Evolutionary conservation across 2,113 vertebrate species (phyloP).

Genomic region (Stigmatopora nigra): DNA sequence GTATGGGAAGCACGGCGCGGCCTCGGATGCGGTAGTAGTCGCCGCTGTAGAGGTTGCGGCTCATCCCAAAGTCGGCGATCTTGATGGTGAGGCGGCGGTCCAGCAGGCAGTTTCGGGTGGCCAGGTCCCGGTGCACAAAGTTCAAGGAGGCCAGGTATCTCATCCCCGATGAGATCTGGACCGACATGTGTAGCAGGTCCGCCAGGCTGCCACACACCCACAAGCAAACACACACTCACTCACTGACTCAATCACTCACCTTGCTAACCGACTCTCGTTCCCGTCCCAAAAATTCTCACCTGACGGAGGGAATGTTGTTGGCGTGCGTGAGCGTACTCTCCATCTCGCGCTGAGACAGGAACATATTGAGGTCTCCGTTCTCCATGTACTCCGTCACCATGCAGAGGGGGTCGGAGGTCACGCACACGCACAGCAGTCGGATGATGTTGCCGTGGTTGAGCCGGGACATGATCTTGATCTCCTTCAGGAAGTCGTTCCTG

Average conservation of each 20-base stretch:
- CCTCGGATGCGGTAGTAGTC: slow-evolving; percentile 85
- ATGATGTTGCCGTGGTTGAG: slow-evolving; percentile 82
- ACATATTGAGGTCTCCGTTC: slow-evolving; percentile 74
- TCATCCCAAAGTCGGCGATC: slow-evolving; percentile 83
- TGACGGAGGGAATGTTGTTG: slow-evolving; percentile 65
- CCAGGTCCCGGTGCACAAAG: slow-evolving; percentile 79
- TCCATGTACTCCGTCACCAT: slow-evolving; percentile 74
- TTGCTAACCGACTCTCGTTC: too few species aligned
- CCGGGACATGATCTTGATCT: slow-evolving; percentile 83
- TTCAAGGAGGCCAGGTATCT: slow-evolving; percentile 78
- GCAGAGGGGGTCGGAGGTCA: slow-evolving; percentile 75
- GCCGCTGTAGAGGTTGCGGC: slow-evolving; percentile 79
- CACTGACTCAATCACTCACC: too few species aligned
- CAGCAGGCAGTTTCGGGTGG: slow-evolving; percentile 80
- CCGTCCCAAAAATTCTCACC: slow-evolving; percentile 25
- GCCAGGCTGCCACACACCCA: slow-evolving; percentile 59
- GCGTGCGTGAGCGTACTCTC: slow-evolving; percentile 71
- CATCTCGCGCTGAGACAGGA: slow-evolving; percentile 75
- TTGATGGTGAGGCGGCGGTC: slow-evolving; percentile 81
- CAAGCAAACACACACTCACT: too few species aligned
- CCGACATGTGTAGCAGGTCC: slow-evolving; percentile 78
- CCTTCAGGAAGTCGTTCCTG: slow-evolving; percentile 82
- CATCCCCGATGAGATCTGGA: slow-evolving; percentile 80
- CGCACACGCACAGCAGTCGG: slow-evolving; percentile 78
- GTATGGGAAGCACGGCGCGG: slow-evolving; percentile 77